Base-by-base conservation (phyloP, 2,888 invertebrate genomes). In the Spodoptera exigua region DNA sequence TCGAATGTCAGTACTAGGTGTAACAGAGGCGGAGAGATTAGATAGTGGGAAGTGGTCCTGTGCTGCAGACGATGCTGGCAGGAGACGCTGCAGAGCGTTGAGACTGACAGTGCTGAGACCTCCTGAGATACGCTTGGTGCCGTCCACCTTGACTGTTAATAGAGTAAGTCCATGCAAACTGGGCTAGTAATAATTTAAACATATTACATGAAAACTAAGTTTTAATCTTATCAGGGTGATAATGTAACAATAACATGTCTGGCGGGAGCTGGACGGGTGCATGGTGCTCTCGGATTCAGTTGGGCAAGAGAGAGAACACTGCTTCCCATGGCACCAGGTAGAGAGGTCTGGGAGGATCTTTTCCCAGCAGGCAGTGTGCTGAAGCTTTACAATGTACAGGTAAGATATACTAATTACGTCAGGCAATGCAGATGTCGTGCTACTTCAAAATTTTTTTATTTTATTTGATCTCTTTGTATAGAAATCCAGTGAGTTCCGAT, bases 41-140 rank as follows among this genome's bases (percentile, higher is more conserved):
- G 98, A 98, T 81, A 95, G 96, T 17, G 98, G 98, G 14, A 94
- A 95, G 58, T 98, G 97, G 94, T 96, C 97, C 2, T 98, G 98
- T 85, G 96, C 97, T 81, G 97, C 96, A 27, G 94, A 95, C 53
- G 96, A 96, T 80, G 96, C 95, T 79, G 96, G 95, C n/a, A 89
- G 96, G 46, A 95, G 96, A 70, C 95, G 96, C 64, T 97, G 97
- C 83, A 94, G 95, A 69, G 95, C 96, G 47, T 87, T 96, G 53
- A 89, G 95, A 58, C 90, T 97, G 35, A 94, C 95, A 18, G 95
- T 97, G 13, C 91, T 95, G 39, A 83, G 86, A 43, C 95, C 96
- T 2, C 97, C 97, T 0, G 93, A 95, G 67, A 95, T 97, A 47
- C 95, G 95, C 75, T 95, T 97, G 5, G 94, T 96, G 55, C 97